Evolutionary conservation across 2,888 invertebrate species (phyloP).

Genomic region (Ophion costatus): DNA sequence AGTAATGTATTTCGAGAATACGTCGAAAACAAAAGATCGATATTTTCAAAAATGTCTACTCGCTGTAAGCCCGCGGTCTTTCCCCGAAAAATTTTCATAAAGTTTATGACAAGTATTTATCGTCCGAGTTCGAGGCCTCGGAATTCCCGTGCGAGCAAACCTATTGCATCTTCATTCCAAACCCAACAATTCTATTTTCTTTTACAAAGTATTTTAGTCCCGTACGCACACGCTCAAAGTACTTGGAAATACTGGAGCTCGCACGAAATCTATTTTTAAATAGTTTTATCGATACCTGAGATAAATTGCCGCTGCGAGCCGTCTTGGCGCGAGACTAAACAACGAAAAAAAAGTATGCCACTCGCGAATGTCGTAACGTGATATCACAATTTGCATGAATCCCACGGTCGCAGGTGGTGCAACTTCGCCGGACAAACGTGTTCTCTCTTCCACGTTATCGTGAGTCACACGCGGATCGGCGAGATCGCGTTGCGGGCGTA

Average conservation of each 20-base stretch:
- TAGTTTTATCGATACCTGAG: background rate
- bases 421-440: background rate
- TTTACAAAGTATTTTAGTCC: background rate
- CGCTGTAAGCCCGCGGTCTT: no score
- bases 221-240: background rate
- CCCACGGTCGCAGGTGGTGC: background rate
- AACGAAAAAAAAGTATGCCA: background rate
- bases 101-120: background rate
- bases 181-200: background rate
- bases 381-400: background rate
- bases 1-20: no score
- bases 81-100: background rate
- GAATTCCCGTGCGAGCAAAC: background rate
- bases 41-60: no score
- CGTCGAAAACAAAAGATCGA: no score
- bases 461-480: background rate
- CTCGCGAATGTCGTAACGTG: background rate
- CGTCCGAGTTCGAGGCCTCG: background rate
- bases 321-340: background rate
- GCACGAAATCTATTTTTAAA: constrained; percentile 6
- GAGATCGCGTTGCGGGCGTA: background rate
- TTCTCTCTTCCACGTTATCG: background rate
- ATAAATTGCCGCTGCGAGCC: background rate
- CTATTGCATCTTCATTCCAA: background rate
- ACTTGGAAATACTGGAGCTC: background rate